Base-by-base conservation (phyloP, 2,113 vertebrate genomes). In the Sardina pilchardus region DNA sequence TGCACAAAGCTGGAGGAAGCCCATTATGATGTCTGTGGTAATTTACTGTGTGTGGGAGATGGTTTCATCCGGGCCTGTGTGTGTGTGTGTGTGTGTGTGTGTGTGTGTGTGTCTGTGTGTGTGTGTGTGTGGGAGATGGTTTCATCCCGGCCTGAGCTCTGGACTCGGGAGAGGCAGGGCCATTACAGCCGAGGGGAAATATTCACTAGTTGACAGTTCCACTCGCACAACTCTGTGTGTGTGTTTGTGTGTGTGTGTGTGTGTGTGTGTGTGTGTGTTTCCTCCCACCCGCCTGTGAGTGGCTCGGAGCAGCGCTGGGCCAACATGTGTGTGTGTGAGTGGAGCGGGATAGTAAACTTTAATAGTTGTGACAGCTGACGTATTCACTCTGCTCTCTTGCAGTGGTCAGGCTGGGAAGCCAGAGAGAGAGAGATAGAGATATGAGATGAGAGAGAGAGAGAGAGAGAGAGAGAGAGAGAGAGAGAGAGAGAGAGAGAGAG, bases 21-120 rank as follows among this genome's bases (percentile, higher is more conserved):
- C 83, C 43, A 48, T 86, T 71, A 71, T 53, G 1, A 63, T n/a
- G 0, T 36, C 71, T 71, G 59, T 83, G 59, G 26, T 67, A 16
- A 53, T 75, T 82, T 48, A 24, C 53, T 63, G 80, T 6, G 30
- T 83, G 81, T 42, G 83, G 82, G 83, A 63, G n/a, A 63, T 63
- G 59, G 21, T 2, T 59, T 59, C 14, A 50, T 50, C 48, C 48
- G 5, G 2, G 48, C 48, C 48, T 50, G 48, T 50, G 48, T 50
- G 48, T 16, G 10, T 50, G 48, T 50, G 10, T 50, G 48, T 50
- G 48, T 50, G 48, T 50, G 48, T 50, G 48, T 50, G 48, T 50
- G 14, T 50, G 48, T 50, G 14, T 50, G 48, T 50, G 48, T 50
- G 48, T 50, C 10, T 50, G 48, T 50, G 48, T 50, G 48, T 50